Base-by-base conservation (phyloP, 2,113 vertebrate genomes). In the Anolis carolinensis region DNA sequence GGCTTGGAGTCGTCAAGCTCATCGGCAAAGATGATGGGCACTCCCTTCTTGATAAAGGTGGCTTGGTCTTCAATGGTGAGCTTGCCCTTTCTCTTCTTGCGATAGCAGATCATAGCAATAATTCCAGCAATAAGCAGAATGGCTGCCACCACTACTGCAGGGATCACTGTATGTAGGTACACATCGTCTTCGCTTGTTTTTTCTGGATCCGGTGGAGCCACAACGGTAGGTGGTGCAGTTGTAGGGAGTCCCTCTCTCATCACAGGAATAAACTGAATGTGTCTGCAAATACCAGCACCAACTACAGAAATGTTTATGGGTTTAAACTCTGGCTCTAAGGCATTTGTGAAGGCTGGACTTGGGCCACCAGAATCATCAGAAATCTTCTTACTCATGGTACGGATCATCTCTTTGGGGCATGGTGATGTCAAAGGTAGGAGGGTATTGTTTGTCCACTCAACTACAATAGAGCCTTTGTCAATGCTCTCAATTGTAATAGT, bases 41-140 rank as follows among this genome's bases (percentile, higher is more conserved):
- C 98, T 0, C 98, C 98, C 52, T 99, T 99, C 95, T 99, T 99
- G 88, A 99, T 99, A 93, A 99, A 99, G 62, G 98, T 99, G 83
- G 98, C 98, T 95, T 99, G 98, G 93, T 99, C 98, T 95, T 99
- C 98, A 0, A 98, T 98, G 48, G 97, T 99, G 93, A 99, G 96
- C 91, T 99, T 99, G 74, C 98, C 98, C 95, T 97, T 98, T 90
- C 98, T 97, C 91, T 99, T 99, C 95, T 98, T 99, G 72, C 98
- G 97, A 84, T 99, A 99, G 93, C 98, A 99, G 89, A 99, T 97
- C 98, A 99, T 99, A 75, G 98, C 98, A 0, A 99, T 98, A 93
- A 99, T 97, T 48, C 98, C 98, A 0, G 98, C 98, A n/a, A 98
- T 97, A 0, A 99, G 97, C 44, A 99, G 95, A 87, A 99, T 97